Conservation (phyloP, 2,888 invertebrate genomes). For the Herminia tarsipennalis region DNA sequence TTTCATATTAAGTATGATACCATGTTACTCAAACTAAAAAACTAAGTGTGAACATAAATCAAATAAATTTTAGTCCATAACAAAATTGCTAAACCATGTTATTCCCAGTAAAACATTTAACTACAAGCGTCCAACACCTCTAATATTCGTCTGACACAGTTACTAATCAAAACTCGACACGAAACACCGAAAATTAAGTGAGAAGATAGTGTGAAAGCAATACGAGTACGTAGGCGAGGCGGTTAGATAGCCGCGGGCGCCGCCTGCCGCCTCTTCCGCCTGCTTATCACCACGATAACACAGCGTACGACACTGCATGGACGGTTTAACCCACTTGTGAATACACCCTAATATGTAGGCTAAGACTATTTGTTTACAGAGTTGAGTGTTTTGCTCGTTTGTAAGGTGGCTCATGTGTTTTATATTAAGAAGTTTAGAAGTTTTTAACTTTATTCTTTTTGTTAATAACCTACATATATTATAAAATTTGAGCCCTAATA, state of each 20-base stretch:
- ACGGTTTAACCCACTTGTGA: conserved; percentile 57
- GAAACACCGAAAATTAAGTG: conserved; percentile 50
- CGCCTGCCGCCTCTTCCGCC: conserved; percentile 66
- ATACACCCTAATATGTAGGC: conserved; percentile 43
- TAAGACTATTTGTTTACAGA: conserved; percentile 30
- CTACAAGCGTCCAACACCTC: background rate
- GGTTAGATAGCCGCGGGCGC: conserved; percentile 60
- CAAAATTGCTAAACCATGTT: background rate
- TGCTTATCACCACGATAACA: conserved; percentile 79
- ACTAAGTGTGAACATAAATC: no score
- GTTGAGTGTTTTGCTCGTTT: conserved; percentile 17
- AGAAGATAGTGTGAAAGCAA: conserved; percentile 57
- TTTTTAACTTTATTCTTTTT: no score
- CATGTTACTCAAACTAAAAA: no score
- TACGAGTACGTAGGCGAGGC: conserved; percentile 58
- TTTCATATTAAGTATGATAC: no score
- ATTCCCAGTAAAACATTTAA: background rate
- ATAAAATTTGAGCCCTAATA: no score
- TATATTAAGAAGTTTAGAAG: background rate
- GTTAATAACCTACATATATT: no score
- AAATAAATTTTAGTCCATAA: background rate
- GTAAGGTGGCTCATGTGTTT: conserved; percentile 1
- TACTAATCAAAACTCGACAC: conserved; percentile 30
- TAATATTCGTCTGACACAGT: conserved; percentile 5
- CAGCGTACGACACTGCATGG: conserved; percentile 49